Conservation (phyloP, 1,140 invertebrate species). For the Hermetia illucens region DNA sequence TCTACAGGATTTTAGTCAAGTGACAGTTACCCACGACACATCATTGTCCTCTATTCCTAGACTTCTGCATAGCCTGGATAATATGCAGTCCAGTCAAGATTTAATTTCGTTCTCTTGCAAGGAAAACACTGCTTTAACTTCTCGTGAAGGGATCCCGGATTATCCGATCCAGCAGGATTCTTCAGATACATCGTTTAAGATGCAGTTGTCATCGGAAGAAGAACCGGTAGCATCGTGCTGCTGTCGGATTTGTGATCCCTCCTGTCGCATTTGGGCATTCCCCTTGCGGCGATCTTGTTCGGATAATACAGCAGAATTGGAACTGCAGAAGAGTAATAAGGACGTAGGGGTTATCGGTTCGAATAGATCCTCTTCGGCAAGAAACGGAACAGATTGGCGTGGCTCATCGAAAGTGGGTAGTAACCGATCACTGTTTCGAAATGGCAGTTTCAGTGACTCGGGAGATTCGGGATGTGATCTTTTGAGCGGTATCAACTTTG, state of each 20-base stretch:
- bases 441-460: slow-evolving; percentile 19
- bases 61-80: too few species aligned
- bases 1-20: too few species aligned
- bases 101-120: too few species aligned
- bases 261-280: slow-evolving; percentile 55
- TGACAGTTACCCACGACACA: too few species aligned
- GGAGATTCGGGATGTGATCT: slow-evolving; percentile 25
- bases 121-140: too few species aligned
- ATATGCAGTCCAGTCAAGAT: too few species aligned
- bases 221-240: too few species aligned
- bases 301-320: slow-evolving; percentile 16
- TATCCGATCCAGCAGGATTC: too few species aligned
- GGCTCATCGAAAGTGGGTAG: not conserved
- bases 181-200: too few species aligned
- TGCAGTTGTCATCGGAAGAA: too few species aligned
- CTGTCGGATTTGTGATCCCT: slow-evolving; percentile 64
- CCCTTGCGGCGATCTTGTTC: slow-evolving; percentile 23
- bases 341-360: slow-evolving; percentile 29
- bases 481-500: slow-evolving; percentile 25
- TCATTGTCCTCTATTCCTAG: too few species aligned
- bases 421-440: slow-evolving; percentile 1
- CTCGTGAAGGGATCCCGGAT: too few species aligned
- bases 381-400: slow-evolving; percentile 1
- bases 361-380: slow-evolving; percentile 13
- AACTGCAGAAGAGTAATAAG: slow-evolving; percentile 6